Percentiles rank a stretch among this genome's conserved stretches.
Conservation (phyloP, 2,797 vertebrate species). For the Danio albolineatus region DNA sequence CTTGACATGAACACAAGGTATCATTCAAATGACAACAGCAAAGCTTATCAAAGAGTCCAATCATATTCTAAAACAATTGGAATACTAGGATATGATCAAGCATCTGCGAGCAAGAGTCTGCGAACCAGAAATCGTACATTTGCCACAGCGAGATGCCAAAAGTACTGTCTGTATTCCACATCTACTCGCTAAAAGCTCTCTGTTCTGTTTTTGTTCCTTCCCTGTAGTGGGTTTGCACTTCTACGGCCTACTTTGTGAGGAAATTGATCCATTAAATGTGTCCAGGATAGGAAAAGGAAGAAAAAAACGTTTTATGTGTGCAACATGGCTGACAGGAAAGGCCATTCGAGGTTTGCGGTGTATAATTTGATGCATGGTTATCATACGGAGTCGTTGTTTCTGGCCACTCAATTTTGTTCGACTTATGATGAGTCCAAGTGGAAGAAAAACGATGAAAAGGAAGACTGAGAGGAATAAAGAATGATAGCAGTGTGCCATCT, state of each 20-base stretch:
- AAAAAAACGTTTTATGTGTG: conserved; percentile 6
- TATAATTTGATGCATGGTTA: conserved; percentile 43
- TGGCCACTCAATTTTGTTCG: background rate
- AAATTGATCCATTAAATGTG: conserved; percentile 56
- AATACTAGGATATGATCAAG: background rate
- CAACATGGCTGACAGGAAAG: conserved; percentile 38
- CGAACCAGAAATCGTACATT: background rate
- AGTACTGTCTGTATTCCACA: background rate
- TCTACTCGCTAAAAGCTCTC: conserved; percentile 8
- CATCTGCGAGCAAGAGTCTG: background rate
- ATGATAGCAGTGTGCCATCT: background rate
- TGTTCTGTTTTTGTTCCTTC: background rate
- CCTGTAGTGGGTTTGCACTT: background rate
- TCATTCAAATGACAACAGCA: background rate
- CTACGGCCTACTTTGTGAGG: conserved; percentile 51
- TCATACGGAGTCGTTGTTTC: background rate
- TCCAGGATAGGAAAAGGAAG: conserved; percentile 55
- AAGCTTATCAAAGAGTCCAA: background rate
- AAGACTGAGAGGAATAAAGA: background rate
- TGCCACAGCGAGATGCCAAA: background rate
- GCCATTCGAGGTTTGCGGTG: conserved; percentile 19
- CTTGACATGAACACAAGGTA: background rate
- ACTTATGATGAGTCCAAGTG: background rate
- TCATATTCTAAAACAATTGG: background rate
- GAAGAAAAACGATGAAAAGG: conserved; percentile 22